Evolutionary conservation across 1,140 invertebrate species (phyloP).

Genomic region (Ganaspis sp.): DNA sequence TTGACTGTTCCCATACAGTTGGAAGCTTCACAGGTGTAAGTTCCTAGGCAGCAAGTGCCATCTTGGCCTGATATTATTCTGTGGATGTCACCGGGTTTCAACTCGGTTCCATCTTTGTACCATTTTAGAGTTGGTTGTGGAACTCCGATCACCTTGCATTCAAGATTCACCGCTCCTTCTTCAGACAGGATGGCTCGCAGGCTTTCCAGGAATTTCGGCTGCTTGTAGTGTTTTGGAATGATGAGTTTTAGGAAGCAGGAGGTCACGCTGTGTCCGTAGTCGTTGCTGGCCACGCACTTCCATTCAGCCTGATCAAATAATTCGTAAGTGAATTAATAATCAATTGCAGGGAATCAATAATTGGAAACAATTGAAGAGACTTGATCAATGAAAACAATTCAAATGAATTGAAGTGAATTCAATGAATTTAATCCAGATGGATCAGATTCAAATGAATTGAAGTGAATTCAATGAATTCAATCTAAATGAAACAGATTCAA

Average conservation of each 20-base stretch:
- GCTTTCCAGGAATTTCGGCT: slow-evolving; percentile 90
- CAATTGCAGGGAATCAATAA: neutral
- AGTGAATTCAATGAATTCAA: too few species aligned
- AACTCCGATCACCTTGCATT: slow-evolving; percentile 95
- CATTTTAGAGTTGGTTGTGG: slow-evolving; percentile 91
- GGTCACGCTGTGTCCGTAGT: slow-evolving; percentile 91
- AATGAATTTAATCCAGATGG: too few species aligned
- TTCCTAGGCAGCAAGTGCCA: slow-evolving; percentile 92
- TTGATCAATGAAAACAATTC: neutral
- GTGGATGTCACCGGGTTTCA: slow-evolving; percentile 94
- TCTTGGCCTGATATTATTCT: slow-evolving; percentile 92
- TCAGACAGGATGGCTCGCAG: slow-evolving; percentile 89
- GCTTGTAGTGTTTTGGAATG: slow-evolving; percentile 91
- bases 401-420: neutral
- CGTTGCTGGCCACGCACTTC: slow-evolving; percentile 92
- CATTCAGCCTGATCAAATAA: slow-evolving; percentile 82
- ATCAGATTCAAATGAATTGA: neutral
- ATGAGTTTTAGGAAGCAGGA: slow-evolving; percentile 89
- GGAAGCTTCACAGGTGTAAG: slow-evolving; percentile 94
- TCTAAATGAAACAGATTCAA: too few species aligned
- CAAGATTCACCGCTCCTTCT: slow-evolving; percentile 91
- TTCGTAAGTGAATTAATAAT: neutral
- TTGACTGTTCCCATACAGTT: slow-evolving; percentile 95
- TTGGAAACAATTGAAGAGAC: neutral
- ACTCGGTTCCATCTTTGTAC: slow-evolving; percentile 93